phyloP scores from a whole-genome alignment of 37 sponge, comb jelly and placozoan genomes.

The Agelas oroides region DNA sequence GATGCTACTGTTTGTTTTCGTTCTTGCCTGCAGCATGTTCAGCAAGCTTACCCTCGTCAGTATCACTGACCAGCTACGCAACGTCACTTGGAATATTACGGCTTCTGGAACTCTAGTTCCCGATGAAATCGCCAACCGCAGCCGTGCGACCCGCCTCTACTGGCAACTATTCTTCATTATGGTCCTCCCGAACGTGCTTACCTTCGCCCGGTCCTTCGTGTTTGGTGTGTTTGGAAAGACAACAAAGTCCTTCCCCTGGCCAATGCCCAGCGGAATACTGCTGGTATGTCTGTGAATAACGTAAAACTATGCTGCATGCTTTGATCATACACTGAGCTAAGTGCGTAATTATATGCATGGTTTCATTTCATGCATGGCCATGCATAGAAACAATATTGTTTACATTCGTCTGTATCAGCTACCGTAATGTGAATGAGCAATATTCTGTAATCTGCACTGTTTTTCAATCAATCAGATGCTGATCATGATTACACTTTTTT shows the following conservation, averaged over 20 bases:
- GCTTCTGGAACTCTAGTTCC: too few species aligned
- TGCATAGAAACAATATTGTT: too few species aligned
- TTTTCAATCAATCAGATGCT: too few species aligned
- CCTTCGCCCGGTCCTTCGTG: conserved; percentile 60
- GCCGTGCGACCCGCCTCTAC: conserved; percentile 34
- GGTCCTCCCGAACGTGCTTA: conserved; percentile 72
- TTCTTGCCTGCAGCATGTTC: conserved; percentile 1
- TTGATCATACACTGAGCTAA: too few species aligned
- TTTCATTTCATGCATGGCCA: too few species aligned
- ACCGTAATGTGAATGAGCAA: too few species aligned
- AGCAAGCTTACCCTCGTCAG: conserved; percentile 74
- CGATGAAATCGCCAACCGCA: not conserved
- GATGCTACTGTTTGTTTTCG: not conserved
- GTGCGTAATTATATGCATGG: too few species aligned
- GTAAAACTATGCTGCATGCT: too few species aligned
- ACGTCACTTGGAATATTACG: not conserved
- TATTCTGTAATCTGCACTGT: too few species aligned
- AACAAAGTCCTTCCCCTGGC: conserved; percentile 79
- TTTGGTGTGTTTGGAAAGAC: conserved; percentile 77
- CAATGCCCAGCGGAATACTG: conserved; percentile 35
- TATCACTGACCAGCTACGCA: conserved; percentile 30
- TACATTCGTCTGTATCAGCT: too few species aligned
- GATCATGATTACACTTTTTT: too few species aligned
- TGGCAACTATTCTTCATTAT: conserved; percentile 76
- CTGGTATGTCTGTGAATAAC: conserved; percentile 61